A percentile compares a stretch with the other conserved stretches of the same genome.
Conservation (phyloP, 2,113 vertebrate genomes). For the Tympanuchus pallidicinctus region DNA sequence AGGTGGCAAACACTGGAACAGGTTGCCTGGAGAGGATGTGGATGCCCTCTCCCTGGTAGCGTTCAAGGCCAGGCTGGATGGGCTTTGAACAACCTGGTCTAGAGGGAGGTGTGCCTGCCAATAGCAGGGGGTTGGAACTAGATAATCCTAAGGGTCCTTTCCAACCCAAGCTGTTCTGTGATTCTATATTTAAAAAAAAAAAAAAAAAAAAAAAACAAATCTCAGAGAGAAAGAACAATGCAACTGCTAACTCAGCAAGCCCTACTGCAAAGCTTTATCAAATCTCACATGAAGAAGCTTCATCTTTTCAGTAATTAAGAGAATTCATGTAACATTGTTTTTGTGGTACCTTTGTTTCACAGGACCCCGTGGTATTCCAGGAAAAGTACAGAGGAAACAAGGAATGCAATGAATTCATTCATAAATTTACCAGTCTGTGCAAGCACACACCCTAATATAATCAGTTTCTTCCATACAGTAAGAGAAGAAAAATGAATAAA, state of each 20-base stretch:
- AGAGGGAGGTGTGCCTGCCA: too few relatives aligned
- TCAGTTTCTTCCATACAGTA: not conserved
- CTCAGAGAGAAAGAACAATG: not conserved
- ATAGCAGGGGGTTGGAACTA: too few relatives aligned
- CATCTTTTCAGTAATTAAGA: slow-evolving; percentile 28
- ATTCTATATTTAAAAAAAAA: too few relatives aligned
- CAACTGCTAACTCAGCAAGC: not conserved
- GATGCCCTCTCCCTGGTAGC: too few relatives aligned
- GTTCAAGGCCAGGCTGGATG: too few relatives aligned
- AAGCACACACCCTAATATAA: not conserved
- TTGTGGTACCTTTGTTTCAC: not conserved
- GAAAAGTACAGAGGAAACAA: not conserved
- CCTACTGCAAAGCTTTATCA: not conserved
- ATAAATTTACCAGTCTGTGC: not conserved
- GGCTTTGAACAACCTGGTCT: too few relatives aligned
- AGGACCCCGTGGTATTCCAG: not conserved
- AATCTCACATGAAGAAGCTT: not conserved
- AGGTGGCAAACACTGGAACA: too few relatives aligned
- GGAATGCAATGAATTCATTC: not conserved
- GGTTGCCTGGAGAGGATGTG: too few relatives aligned
- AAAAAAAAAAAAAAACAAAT: not conserved
- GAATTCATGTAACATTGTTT: not conserved
- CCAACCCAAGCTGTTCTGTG: too few relatives aligned
- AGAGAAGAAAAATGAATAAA: not conserved
- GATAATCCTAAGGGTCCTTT: too few relatives aligned